Evolutionary conservation across 2,113 vertebrate species (phyloP).

Genomic region (Toxotes chatareus): DNA sequence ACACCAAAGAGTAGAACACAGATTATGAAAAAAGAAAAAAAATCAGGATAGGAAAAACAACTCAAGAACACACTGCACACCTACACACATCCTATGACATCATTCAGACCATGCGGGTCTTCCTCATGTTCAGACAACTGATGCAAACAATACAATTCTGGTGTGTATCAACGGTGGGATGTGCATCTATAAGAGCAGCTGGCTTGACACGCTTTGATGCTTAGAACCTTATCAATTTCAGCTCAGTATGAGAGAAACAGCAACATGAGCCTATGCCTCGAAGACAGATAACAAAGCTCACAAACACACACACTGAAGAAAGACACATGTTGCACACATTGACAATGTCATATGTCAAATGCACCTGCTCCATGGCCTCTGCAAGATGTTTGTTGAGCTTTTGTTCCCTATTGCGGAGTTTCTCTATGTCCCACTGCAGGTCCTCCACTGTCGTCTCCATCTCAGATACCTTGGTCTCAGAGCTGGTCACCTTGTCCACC

Average conservation of each 20-base stretch:
- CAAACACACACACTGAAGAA: neutral
- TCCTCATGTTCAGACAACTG: neutral
- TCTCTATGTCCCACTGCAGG: conserved; percentile 96
- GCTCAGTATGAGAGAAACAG: neutral
- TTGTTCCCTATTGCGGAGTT: conserved; percentile 92
- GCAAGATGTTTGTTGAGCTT: conserved; percentile 94
- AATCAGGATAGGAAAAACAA: neutral
- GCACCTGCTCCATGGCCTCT: conserved; percentile 93
- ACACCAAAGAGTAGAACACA: neutral
- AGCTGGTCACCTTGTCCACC: conserved; percentile 92
- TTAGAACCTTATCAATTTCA: conserved; percentile 2
- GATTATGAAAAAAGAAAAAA: neutral
- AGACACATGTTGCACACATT: neutral
- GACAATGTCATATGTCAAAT: neutral
- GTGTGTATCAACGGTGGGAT: neutral
- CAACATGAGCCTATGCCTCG: neutral
- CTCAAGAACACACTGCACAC: neutral
- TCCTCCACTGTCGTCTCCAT: conserved; percentile 95
- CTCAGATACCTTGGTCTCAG: conserved; percentile 95
- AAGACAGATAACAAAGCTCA: neutral
- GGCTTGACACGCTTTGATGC: conserved; percentile 1
- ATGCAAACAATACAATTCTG: neutral
- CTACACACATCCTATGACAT: neutral
- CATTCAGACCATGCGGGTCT: neutral
- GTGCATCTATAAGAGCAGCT: conserved; percentile 24